Evolutionary conservation across 2,797 vertebrate genomes (phyloP), one percentile per base, ranked within the genome.

Genomic region (Leuciscus waleckii): DNA sequence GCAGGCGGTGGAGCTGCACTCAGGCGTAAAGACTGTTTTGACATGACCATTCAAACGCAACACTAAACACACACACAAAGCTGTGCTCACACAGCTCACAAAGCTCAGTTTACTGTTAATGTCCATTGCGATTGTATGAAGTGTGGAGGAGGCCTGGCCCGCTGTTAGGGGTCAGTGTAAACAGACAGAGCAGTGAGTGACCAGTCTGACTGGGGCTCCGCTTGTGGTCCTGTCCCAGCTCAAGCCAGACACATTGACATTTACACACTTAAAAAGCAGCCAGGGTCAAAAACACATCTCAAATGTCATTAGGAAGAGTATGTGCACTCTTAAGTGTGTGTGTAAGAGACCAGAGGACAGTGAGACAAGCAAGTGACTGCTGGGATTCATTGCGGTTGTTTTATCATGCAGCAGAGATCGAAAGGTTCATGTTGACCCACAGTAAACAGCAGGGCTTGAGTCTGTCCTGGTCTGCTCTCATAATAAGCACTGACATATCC

Each of bases 61-160:
- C 81, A 87, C 84, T 81, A 70, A 68, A 83, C 84, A 85, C 87
- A 79, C 84, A 83, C 81, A 87, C 83, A 83, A 56, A 87, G 63
- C 78, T 79, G 41, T 49, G 46, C 83, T 56, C 76, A 67, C 71
- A 83, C 74, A 87, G 63, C 86, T 74, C 58, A 19, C 69, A 71
- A 73, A 75, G 73, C 35, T 70, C 74, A 29, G 58, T 84, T 87
- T 69, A 49, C 69, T 84, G 75, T 81, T 81, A 87, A 84, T 81
- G 69, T 79, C 77, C 69, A 76, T 81, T 84, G 81, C 61, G 61
- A 69, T 29, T 65, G 32, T 41, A 81, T 77, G 54, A 87, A 87
- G 43, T 43, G 81, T 41, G 23, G 41, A 73, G 56, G 19, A 56
- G 26, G 17, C 26, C 58, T 7, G 56, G 19, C 46, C 23, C 35